Percentiles rank a stretch among this genome's conserved stretches.
These are phyloP conservation scores for Lottia gigantea DNA, from an alignment of 2,888 invertebrate species.

Conservation along the genomic window DNA sequence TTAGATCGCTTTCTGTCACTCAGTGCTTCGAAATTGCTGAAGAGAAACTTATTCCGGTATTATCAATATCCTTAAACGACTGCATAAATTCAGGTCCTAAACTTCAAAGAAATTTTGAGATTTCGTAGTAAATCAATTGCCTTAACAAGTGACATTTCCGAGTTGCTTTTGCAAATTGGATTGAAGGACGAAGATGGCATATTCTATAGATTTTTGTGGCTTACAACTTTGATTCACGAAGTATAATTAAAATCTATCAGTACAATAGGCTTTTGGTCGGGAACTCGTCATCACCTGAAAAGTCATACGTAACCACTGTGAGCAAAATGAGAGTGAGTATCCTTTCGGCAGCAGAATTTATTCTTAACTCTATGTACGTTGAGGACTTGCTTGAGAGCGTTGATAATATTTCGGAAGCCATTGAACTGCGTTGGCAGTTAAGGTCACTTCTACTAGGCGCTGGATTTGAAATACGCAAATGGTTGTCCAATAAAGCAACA, in stretches of 20 bases:
- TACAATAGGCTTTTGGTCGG: not conserved
- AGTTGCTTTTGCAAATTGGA: not conserved
- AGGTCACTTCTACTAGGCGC: too few species aligned
- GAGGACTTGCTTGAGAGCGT: not conserved
- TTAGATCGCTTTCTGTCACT: too few species aligned
- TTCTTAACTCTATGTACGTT: not conserved
- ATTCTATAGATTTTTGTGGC: conserved; percentile 1
- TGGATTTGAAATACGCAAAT: too few species aligned
- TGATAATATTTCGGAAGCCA: not conserved
- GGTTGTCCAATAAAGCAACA: not conserved
- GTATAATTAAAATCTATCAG: not conserved
- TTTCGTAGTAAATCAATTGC: not conserved
- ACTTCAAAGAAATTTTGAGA: not conserved
- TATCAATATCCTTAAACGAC: not conserved
- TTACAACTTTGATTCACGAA: not conserved
- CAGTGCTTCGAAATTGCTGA: too few species aligned
- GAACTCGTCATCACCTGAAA: not conserved
- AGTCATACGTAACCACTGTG: not conserved
- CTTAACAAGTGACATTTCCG: not conserved
- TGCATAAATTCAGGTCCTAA: not conserved
- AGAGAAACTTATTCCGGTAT: too few species aligned
- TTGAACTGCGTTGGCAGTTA: not conserved
- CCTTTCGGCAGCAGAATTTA: not conserved
- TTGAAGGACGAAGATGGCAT: not conserved
- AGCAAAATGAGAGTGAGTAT: not conserved